A percentile compares a stretch with the other conserved stretches of the same genome.
Conservation (phyloP, 2,797 vertebrate species). For the Neopelma chrysocephalum region DNA sequence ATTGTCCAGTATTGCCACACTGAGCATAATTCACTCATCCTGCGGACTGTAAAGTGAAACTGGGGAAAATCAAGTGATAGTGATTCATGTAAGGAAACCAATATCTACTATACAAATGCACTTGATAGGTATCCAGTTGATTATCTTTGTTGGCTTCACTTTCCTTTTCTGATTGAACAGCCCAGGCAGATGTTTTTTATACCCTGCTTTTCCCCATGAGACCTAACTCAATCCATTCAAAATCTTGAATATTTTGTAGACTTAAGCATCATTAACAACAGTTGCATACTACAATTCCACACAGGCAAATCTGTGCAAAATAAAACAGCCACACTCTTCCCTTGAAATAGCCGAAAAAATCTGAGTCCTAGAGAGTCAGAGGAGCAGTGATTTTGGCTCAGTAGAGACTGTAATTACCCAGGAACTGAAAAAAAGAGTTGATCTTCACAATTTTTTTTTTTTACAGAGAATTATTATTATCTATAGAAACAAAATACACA, state of each 20-base stretch:
- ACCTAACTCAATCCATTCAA: neutral
- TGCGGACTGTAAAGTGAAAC: neutral
- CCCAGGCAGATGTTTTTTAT: neutral
- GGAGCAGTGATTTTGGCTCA: neutral
- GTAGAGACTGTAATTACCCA: neutral
- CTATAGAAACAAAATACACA: neutral
- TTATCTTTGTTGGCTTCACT: neutral
- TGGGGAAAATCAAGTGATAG: neutral
- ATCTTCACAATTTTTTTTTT: neutral
- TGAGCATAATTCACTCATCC: neutral
- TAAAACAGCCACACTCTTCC: neutral
- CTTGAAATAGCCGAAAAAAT: neutral
- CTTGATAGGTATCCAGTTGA: neutral
- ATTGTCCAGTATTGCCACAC: neutral
- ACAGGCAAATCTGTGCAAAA: neutral
- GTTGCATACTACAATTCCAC: neutral
- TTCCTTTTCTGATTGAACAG: neutral
- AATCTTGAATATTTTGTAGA: neutral
- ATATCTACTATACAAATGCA: neutral
- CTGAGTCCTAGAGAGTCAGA: neutral
- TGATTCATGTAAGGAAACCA: neutral
- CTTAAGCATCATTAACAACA: neutral
- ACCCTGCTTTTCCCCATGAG: neutral
- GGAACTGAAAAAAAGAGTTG: neutral
- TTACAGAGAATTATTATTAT: neutral